Evolutionary conservation across 2,113 vertebrate genomes (phyloP).

Genomic region (Petaurus breviceps): DNA sequence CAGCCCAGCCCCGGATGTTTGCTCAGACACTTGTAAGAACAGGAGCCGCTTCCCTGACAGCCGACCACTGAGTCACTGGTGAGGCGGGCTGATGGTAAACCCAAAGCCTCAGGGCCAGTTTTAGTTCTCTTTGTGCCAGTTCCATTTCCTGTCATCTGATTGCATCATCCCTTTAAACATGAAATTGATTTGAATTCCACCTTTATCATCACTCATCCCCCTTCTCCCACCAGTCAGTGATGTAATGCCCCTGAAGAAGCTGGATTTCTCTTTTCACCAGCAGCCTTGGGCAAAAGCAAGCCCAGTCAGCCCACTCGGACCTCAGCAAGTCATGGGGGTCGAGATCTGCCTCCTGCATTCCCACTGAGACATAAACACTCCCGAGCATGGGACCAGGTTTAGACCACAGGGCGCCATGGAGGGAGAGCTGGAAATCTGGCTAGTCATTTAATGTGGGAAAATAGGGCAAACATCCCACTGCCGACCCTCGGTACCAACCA

Average conservation of each 20-base stretch:
- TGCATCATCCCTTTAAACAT: constrained; percentile 44
- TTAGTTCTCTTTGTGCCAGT: constrained; percentile 44
- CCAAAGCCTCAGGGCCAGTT: constrained; percentile 18
- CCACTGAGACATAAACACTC: constrained; percentile 14
- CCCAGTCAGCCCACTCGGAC: constrained; percentile 1
- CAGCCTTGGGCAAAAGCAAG: neutral
- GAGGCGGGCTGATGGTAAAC: neutral
- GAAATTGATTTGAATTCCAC: constrained; percentile 40
- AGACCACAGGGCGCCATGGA: neutral
- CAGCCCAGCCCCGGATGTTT: constrained; percentile 36
- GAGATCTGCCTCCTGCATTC: constrained; percentile 47
- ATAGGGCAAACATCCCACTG: constrained; percentile 5
- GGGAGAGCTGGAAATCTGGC: neutral
- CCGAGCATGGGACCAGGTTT: neutral
- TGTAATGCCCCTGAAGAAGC: constrained; percentile 22
- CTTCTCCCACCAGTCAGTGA: neutral
- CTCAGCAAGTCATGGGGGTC: constrained; percentile 7
- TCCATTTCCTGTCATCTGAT: constrained; percentile 61
- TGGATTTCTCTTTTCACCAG: neutral
- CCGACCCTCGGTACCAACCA: neutral
- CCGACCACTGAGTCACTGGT: constrained; percentile 40
- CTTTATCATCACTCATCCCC: constrained; percentile 43
- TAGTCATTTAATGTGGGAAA: constrained; percentile 23
- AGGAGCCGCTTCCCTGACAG: constrained; percentile 36
- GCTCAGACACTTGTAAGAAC: constrained; percentile 41